Evolutionary conservation across 2,113 vertebrate species (phyloP), one percentile per base, ranked within the genome.

Genomic region (Barbus barbus): DNA sequence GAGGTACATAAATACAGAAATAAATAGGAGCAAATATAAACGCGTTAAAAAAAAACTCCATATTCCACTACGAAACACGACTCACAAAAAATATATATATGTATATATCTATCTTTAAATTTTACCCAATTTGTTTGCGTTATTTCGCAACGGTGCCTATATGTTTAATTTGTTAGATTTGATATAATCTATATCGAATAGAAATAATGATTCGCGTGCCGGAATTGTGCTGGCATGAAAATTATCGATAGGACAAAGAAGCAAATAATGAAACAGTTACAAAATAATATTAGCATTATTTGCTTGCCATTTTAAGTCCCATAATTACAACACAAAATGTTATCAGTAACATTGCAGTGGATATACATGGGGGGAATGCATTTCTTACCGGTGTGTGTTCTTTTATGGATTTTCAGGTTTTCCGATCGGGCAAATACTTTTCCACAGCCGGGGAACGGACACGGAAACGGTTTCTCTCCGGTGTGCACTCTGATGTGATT

Each of bases 341-440:
- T 44, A 44, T 24, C 5, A 16, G n/a, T 44, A 24, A 69, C 2
- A 20, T 22, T 14, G 11, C 5, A 41, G 16, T 36, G 31, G 1
- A 36, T 24, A 20, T 11, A 44, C 2, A 46, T 26, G 9, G 3
- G n/a, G n/a, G n/a, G n/a, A n/a, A 41, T 86, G 33, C 20, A 69
- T 56, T 36, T 89, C 93, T 95, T 94, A 96, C 95, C 95, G 16
- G 95, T 96, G 90, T 96, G 95, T 69, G 95, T 96, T 89, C 95
- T 93, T 92, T 96, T 96, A 91, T 96, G 95, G 63, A 96, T 96
- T 92, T 96, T 96, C 65, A 96, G 93, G 84, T 96, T 96, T 93
- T 96, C 95, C 90, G 95, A 96, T 73, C 95, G 91, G 0, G 95
- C 95, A 86, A 96, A 96, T 56, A 96, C 95, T 94, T 96, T 96